A percentile compares a stretch with the other conserved stretches of the same genome.
Conservation (phyloP, 2,113 vertebrate genomes). For the Bos javanicus region DNA sequence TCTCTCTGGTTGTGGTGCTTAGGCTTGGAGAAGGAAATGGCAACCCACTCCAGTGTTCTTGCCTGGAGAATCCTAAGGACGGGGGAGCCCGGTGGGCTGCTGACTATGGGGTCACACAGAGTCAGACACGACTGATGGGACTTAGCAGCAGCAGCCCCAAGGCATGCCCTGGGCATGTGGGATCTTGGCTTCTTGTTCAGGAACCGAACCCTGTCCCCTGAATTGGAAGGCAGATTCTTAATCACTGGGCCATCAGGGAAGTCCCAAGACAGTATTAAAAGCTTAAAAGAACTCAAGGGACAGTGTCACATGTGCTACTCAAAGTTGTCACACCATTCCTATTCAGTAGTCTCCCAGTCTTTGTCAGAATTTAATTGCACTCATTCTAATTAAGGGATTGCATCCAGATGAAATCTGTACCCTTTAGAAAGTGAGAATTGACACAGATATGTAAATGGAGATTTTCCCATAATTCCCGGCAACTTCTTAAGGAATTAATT, state of each 20-base stretch:
- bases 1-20: not conserved
- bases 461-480: not conserved
- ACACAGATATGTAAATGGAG: not conserved
- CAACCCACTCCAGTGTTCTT: no score
- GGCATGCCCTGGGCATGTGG: not conserved
- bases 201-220: not conserved
- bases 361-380: not conserved
- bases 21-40: no score
- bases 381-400: not conserved
- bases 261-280: not conserved
- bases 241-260: not conserved
- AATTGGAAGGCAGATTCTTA: not conserved
- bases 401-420: not conserved
- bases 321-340: not conserved
- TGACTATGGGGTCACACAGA: no score
- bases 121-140: no score
- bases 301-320: not conserved
- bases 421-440: not conserved
- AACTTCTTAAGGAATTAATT: not conserved
- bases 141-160: not conserved
- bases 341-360: not conserved
- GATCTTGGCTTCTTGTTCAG: not conserved
- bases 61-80: no score
- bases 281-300: not conserved
- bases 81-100: no score